phyloP scores from a whole-genome alignment of 2,888 invertebrate genomes.

The Cantharis lateralis region DNA sequence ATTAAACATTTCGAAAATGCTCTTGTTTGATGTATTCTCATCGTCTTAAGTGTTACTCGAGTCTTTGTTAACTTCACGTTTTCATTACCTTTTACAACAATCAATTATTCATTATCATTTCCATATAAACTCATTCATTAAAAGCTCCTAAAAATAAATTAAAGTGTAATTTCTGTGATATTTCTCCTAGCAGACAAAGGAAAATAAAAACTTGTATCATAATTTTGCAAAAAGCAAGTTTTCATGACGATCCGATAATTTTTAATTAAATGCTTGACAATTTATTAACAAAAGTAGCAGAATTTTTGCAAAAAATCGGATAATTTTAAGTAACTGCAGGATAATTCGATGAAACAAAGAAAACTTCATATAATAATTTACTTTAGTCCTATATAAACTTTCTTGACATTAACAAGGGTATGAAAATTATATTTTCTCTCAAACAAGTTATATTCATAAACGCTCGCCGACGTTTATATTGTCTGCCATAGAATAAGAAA shows the following conservation, averaged over 20 bases:
- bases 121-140: background rate
- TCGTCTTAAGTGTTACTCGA: background rate
- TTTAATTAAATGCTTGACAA: background rate
- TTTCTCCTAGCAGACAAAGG: background rate
- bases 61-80: background rate
- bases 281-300: background rate
- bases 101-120: background rate
- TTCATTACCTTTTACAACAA: background rate
- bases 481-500: background rate
- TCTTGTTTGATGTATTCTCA: background rate
- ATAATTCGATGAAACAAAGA: background rate
- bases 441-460: conserved; percentile 2
- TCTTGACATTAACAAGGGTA: conserved; percentile 1
- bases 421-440: conserved; percentile 4
- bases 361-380: conserved; percentile 1
- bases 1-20: background rate
- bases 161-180: background rate
- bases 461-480: background rate
- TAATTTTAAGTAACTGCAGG: background rate
- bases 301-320: background rate
- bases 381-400: conserved; percentile 2
- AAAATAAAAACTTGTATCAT: background rate
- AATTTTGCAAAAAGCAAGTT: background rate
- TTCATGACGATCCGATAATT: background rate
- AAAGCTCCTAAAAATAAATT: background rate